phyloP scores from a whole-genome alignment of 2,113 vertebrate genomes.

The Rafetus swinhoei region DNA sequence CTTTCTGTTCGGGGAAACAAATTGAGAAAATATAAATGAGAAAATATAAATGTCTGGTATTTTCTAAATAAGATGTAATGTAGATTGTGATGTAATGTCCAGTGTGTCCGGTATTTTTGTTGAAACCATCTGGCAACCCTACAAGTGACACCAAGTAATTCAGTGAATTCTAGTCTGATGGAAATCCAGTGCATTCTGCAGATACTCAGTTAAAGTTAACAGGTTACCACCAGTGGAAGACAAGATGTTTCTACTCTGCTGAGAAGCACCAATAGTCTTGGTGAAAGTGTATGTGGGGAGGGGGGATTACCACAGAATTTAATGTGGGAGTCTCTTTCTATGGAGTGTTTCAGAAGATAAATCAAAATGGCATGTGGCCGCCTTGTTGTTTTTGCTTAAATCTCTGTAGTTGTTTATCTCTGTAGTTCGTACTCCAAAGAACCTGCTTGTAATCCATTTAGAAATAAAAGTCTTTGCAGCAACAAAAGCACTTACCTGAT shows the following conservation, averaged over 20 bases:
- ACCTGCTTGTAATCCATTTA: background rate
- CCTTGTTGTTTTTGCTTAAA: conserved; percentile 14
- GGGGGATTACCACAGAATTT: background rate
- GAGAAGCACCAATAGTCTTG: background rate
- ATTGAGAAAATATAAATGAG: too few species aligned
- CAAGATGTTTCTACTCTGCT: background rate
- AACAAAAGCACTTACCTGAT: background rate
- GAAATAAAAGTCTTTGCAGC: conserved; percentile 15
- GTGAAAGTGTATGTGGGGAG: background rate
- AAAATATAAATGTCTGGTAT: too few species aligned
- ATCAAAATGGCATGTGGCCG: conserved; percentile 4
- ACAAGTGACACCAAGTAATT: background rate
- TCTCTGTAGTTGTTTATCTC: background rate
- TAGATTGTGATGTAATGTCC: too few species aligned
- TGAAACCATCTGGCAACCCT: too few species aligned
- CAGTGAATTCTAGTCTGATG: background rate
- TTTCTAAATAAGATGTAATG: too few species aligned
- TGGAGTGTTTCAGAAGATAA: background rate
- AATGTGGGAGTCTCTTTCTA: conserved; percentile 4
- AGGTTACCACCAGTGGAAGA: background rate
- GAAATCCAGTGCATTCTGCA: background rate
- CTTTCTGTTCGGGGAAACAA: too few species aligned
- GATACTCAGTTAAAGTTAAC: background rate
- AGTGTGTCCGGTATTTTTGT: too few species aligned
- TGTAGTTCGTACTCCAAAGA: conserved; percentile 1